These are phyloP conservation scores for Burhinus bistriatus DNA, from an alignment of 2,113 vertebrate species.

Conservation along the genomic window DNA sequence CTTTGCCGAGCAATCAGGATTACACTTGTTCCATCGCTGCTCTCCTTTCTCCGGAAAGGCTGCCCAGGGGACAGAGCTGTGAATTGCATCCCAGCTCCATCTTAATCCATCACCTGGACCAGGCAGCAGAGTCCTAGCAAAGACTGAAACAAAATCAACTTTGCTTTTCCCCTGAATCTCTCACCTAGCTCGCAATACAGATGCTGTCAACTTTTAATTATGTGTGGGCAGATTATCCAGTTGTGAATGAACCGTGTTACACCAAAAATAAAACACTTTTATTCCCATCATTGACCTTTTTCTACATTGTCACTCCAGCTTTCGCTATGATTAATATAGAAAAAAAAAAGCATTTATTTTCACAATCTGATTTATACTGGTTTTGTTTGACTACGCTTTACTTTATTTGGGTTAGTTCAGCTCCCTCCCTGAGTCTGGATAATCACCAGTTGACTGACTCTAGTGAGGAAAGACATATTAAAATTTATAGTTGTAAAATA, in stretches of 20 bases:
- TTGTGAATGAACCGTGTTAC: background rate
- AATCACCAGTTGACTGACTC: constrained; percentile 22
- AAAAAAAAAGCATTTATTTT: background rate
- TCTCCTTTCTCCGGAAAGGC: background rate
- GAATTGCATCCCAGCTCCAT: constrained; percentile 5
- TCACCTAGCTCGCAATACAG: background rate
- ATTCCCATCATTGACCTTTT: background rate
- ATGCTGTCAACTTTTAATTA: background rate
- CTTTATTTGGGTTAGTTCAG: background rate
- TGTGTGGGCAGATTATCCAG: background rate
- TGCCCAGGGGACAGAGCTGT: constrained; percentile 29
- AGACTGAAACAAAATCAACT: constrained; percentile 13
- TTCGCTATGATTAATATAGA: background rate
- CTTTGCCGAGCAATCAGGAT: background rate
- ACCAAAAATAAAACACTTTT: constrained; percentile 3
- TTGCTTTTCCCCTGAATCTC: background rate
- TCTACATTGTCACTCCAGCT: background rate
- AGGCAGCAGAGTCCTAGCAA: background rate
- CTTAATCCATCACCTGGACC: constrained; percentile 45
- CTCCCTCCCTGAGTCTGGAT: background rate
- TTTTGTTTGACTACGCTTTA: background rate
- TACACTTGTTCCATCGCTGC: background rate
- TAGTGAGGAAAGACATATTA: background rate
- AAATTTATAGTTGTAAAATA: constrained; percentile 51
- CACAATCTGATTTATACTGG: background rate